Evolutionary conservation across 35 echinoderm and acorn worm genomes (phyloP), one percentile per base, ranked within the genome.

Genomic region (Acanthaster planci): DNA sequence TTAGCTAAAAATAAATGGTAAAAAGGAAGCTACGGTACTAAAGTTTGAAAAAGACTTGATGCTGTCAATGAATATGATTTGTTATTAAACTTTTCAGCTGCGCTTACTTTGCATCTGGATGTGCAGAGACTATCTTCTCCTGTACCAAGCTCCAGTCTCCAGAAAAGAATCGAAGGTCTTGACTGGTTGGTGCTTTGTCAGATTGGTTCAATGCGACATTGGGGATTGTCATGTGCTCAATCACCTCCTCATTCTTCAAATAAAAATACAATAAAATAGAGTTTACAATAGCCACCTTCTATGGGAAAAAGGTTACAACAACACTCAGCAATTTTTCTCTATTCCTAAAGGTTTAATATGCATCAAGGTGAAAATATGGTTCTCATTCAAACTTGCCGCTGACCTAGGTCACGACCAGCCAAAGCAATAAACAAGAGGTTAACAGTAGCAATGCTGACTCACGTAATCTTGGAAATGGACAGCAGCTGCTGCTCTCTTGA

Each of bases 401-500:
- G n/a, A n/a, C n/a, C n/a, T 17, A 68, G 3, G 18, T 17, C n/a
- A 4, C 18, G 8, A 68, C 60, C 4, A 68, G 17, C 18, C 4
- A 27, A 27, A 5, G n/a, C 4, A 68, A 3, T 18, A 17, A 27
- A 8, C n/a, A 68, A 68, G 60, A 68, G 17, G 4, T 68, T 5
- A 3, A 5, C 60, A 68, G 17, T 31, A 37, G 23, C 10, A 39
- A 32, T 6, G 18, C 15, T 36, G 17, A 84, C 94, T 92, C 78
- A 97, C 94, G 91, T 94, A 98, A 75, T 98, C 95, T 77, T 98
- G 95, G 39, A 98, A 93, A 60, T 67, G 59, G 17, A 98, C 88
- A 18, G 52, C 59, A 8, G 50, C 82, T 60, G 93, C 93, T 67
- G 54, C 88, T 16, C 89, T 76, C 67, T 82, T 83, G 37, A 94